Conservation (phyloP, 2,113 vertebrate species). For the Gallinago undulata region DNA sequence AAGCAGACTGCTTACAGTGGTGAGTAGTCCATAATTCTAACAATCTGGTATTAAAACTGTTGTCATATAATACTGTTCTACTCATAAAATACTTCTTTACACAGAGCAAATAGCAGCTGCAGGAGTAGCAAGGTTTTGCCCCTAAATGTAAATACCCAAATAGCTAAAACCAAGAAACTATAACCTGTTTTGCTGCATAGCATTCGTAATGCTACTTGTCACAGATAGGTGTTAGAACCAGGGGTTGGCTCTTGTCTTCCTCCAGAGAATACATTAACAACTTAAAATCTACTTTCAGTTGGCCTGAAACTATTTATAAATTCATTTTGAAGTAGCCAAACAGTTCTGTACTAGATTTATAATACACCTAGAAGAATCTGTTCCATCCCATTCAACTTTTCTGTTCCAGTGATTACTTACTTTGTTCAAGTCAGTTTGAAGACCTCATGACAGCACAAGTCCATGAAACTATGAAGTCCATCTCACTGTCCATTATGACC, state of each 20-base stretch:
- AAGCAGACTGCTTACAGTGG: background rate
- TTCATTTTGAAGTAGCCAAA: background rate
- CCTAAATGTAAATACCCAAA: background rate
- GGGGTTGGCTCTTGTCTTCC: background rate
- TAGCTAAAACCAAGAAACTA: background rate
- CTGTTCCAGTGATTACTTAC: background rate
- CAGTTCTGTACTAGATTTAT: background rate
- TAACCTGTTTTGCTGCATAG: background rate
- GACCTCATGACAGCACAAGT: background rate
- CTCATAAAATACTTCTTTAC: background rate
- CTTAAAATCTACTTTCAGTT: background rate
- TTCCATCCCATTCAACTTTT: background rate
- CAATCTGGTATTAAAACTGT: background rate
- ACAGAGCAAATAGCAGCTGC: background rate
- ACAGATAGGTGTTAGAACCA: background rate
- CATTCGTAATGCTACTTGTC: background rate
- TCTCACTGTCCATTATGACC: background rate
- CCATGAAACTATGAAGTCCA: background rate
- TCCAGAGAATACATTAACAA: background rate
- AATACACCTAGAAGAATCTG: background rate
- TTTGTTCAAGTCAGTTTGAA: background rate
- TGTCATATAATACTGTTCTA: background rate
- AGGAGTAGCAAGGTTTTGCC: background rate
- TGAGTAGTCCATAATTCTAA: background rate
- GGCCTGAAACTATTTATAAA: background rate